Evolutionary conservation across 2,888 invertebrate genomes (phyloP).

Genomic region (Caenorhabditis sinica): DNA sequence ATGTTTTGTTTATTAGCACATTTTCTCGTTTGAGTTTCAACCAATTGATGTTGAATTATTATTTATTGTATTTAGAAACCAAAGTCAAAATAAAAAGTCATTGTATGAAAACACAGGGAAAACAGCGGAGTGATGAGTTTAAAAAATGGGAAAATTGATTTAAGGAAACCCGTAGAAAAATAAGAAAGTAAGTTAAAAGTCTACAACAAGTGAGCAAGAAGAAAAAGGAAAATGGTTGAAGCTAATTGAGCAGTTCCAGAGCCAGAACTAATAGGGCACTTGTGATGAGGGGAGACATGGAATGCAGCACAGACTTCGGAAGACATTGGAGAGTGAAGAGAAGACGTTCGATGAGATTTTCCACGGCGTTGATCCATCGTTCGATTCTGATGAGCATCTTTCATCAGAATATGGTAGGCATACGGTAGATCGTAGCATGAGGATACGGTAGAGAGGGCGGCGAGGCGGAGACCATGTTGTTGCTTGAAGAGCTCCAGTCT

Average conservation of each 20-base stretch:
- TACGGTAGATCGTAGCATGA: slow-evolving; percentile 80
- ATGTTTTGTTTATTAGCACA: slow-evolving; percentile 10
- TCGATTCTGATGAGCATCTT: slow-evolving; percentile 49
- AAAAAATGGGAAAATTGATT: slow-evolving; percentile 22
- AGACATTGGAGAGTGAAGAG: slow-evolving; percentile 52
- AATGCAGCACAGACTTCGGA: slow-evolving; percentile 70
- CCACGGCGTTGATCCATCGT: slow-evolving; percentile 38
- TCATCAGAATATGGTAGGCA: slow-evolving; percentile 67
- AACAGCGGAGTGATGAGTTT: slow-evolving; percentile 4
- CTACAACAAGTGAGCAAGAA: slow-evolving; percentile 39
- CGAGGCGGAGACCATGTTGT: slow-evolving; percentile 69
- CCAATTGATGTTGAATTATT: background rate
- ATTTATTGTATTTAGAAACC: slow-evolving; percentile 12
- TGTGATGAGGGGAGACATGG: slow-evolving; percentile 70
- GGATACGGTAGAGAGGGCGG: slow-evolving; percentile 76
- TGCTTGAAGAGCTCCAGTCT: slow-evolving; percentile 66
- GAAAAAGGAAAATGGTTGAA: background rate
- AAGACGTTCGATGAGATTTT: slow-evolving; percentile 13
- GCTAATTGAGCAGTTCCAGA: too few relatives aligned
- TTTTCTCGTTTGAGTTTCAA: background rate
- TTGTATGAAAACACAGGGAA: slow-evolving; percentile 42
- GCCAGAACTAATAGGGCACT: slow-evolving; percentile 53
- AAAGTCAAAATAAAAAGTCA: slow-evolving; percentile 11
- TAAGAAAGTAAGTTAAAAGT: background rate
- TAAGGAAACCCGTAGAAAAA: slow-evolving; percentile 15